Evolutionary conservation across 2,113 vertebrate species (phyloP).

Genomic region (Helogale parvula): DNA sequence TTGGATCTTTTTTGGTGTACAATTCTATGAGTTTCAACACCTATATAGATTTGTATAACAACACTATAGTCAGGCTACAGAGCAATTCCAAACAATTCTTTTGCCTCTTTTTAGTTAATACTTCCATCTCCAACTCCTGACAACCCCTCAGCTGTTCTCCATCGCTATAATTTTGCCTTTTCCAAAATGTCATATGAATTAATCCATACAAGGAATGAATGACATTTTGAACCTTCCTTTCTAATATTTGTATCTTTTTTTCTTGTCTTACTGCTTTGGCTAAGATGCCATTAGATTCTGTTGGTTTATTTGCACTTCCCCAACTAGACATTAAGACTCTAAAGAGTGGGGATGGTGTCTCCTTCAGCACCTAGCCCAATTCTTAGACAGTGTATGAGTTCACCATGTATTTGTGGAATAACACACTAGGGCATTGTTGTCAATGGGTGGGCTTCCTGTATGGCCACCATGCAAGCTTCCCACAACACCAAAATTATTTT

Average conservation of each 20-base stretch:
- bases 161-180: constrained; percentile 20
- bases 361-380: not conserved
- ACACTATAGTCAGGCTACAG: not conserved
- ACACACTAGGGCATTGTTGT: not conserved
- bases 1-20: not conserved
- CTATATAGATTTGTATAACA: not conserved
- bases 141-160: not conserved
- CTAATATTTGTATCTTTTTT: not conserved
- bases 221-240: not conserved
- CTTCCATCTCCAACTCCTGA: not conserved
- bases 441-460: not conserved
- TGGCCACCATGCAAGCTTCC: not conserved
- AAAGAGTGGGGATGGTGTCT: not conserved
- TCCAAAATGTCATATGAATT: not conserved
- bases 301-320: not conserved
- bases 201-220: not conserved
- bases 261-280: constrained; percentile 70
- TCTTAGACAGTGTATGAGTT: not conserved
- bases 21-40: not conserved
- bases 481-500: not conserved
- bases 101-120: not conserved
- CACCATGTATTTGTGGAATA: not conserved
- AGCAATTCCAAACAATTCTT: not conserved
- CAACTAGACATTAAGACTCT: not conserved
- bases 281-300: not conserved